Base-by-base conservation (phyloP, 2,888 invertebrate genomes). In the Pseudococcus jackbeardsleyi region DNA sequence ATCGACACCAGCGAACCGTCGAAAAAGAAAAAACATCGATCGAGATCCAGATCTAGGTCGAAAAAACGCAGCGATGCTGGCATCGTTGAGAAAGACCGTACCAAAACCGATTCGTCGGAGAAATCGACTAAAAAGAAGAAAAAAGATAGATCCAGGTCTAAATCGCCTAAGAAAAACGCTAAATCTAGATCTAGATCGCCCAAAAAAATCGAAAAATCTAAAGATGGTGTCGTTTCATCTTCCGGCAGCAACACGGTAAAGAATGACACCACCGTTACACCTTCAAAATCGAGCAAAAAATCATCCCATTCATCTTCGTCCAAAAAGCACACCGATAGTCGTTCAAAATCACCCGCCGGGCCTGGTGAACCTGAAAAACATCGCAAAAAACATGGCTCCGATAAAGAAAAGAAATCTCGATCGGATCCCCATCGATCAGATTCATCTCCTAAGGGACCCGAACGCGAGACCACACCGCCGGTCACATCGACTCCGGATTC, bases 41-140 rank as follows among this genome's bases (percentile, higher is more conserved):
- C 85, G 26, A 54, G 85, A 17, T 85, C 85, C 8, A 85, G 33
- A 39, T 85, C 84, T 12, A 72, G 39, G 6, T 33, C 79, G 46
- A 42, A 42, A 42, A 79, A 79, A 79, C 68, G 15, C 33, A 79
- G 79, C 46, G 46, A 79, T 17, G 4, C 19, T 19, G 19, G 7
- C 0, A 6, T 19, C 11, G 19, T 19, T 6, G 68, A 72, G 5
- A 72, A 72, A 33, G 68, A 72, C 9, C 68, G 68, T 11, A 54
- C 5, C 26, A 72, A 72, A 15, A 15, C 68, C 3, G 68, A 72
- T 15, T 0, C 68, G 11, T 59, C 59, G 6, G 59, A 59, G 6
- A 15, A 12, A 46, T 46, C 46, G 46, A 19, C 19, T 9, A 72
- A 72, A 12, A 79, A 79, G n/a, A 79, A 79, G 79, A 79, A 79